Evolutionary conservation across 2,113 vertebrate genomes (phyloP), one percentile per base, ranked within the genome.

Genomic region (Sisor rabdophorus): DNA sequence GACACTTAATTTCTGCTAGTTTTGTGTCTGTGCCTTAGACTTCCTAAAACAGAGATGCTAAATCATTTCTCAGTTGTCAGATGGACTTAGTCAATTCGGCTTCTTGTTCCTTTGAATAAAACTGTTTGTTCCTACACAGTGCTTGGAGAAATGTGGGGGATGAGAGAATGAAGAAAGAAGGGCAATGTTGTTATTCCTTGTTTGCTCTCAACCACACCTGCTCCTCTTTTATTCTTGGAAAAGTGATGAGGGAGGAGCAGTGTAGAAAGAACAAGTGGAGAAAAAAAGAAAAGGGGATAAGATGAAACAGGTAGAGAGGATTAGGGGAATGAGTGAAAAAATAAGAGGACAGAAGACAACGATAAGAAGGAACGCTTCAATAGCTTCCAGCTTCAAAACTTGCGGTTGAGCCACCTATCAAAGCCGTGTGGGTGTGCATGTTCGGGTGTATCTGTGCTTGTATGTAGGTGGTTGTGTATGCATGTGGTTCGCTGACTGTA

Each of bases 321-420:
- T 54, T 61, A 24, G 36, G 60, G 56, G 59, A 30, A 24, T 73
- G 78, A 77, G 52, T 16, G 20, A 50, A 61, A 44, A 77, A 58
- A 59, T 20, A 71, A 74, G 61, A 71, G 76, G 77, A 78, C 44
- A 73, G 11, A 52, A 30, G 54, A n/a, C n/a, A 16, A 3, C 65
- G 85, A 75, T 59, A 79, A 64, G 73, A 64, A 74, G 61, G 22
- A 60, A 64, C 60, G 76, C 84, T 85, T 83, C 76, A 86, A 81
- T 84, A 73, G 77, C 82, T 85, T 83, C 86, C 74, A 81, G 81
- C 76, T 76, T 84, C 80, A 87, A 72, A 81, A 83, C 84, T 77
- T 85, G 87, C 89, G 90, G 86, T 87, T 90, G 89, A 89, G 87
- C 85, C 87, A 82, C 67, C 69, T n/a, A 61, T 67, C 65, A 74